These are phyloP conservation scores for Arrhamphus sclerolepis DNA, from an alignment of 2,797 vertebrate species.

Conservation along the genomic window DNA sequence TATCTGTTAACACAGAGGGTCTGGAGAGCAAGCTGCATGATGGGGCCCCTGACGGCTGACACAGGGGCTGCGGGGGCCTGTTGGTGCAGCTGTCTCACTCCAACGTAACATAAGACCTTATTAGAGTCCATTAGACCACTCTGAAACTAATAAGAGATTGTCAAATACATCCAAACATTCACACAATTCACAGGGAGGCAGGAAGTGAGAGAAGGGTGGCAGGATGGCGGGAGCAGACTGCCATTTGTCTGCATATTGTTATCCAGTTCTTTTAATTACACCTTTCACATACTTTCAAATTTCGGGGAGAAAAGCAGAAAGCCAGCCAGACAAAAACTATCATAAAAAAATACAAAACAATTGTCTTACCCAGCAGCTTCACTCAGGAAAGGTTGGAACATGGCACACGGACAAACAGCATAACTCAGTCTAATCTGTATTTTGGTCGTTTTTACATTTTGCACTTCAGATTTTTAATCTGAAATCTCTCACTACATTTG, in stretches of 20 bases:
- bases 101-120: constrained; percentile 87
- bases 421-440: background rate
- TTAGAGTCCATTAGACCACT: constrained; percentile 87
- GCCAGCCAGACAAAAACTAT: no score
- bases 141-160: constrained; percentile 93
- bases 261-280: background rate
- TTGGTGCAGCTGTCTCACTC: constrained; percentile 89
- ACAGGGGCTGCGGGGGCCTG: constrained; percentile 68
- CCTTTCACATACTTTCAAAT: background rate
- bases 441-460: constrained; percentile 25
- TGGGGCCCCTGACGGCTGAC: constrained; percentile 67
- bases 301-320: background rate
- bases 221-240: constrained; percentile 15
- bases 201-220: constrained; percentile 55
- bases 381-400: no score
- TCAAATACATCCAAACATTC: constrained; percentile 87
- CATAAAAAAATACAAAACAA: no score
- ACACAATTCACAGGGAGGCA: constrained; percentile 74
- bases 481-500: constrained; percentile 26
- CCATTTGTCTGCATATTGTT: constrained; percentile 44
- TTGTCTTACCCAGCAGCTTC: no score
- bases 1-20: constrained; percentile 82
- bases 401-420: background rate
- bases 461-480: constrained; percentile 6
- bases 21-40: constrained; percentile 65